Conservation (phyloP, 2,888 invertebrate genomes). For the Archips crataeganus region DNA sequence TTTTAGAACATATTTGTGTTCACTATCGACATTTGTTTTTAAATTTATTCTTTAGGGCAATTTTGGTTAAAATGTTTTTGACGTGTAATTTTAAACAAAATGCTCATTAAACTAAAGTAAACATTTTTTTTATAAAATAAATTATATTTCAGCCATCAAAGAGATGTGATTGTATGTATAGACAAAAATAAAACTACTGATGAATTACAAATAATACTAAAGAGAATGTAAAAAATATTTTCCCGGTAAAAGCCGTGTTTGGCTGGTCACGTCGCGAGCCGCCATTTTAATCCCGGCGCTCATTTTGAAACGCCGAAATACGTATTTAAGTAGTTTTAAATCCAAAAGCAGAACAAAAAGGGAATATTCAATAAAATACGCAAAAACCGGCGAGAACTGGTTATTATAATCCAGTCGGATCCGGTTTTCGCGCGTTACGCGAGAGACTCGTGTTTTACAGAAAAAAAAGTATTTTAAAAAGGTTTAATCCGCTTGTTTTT, state of each 20-base stretch:
- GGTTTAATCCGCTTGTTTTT: conserved; percentile 34
- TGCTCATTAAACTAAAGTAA: too few relatives aligned
- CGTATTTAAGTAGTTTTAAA: conserved; percentile 34
- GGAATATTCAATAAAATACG: conserved; percentile 37
- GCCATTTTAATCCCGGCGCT: not conserved
- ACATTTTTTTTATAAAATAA: too few relatives aligned
- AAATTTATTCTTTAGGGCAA: too few relatives aligned
- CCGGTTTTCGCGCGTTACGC: conserved; percentile 45
- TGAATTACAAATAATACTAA: too few relatives aligned
- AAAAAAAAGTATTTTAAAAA: conserved; percentile 19
- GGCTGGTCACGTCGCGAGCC: not conserved
- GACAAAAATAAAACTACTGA: too few relatives aligned
- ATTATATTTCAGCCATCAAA: too few relatives aligned
- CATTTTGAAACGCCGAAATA: conserved; percentile 5
- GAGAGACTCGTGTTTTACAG: conserved; percentile 27
- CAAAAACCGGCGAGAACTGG: conserved; percentile 33
- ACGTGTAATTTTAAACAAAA: too few relatives aligned
- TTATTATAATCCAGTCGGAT: conserved; percentile 44
- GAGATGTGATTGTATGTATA: too few relatives aligned
- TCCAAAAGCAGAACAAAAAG: conserved; percentile 24
- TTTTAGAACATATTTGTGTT: too few relatives aligned
- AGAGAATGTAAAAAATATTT: too few relatives aligned
- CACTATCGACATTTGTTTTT: too few relatives aligned
- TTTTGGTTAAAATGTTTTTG: too few relatives aligned
- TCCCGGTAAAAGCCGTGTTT: not conserved